Percentiles rank a stretch among this genome's conserved stretches.
These are phyloP conservation scores for Stictonetta naevosa DNA, from an alignment of 2,113 vertebrate species.

Conservation along the genomic window DNA sequence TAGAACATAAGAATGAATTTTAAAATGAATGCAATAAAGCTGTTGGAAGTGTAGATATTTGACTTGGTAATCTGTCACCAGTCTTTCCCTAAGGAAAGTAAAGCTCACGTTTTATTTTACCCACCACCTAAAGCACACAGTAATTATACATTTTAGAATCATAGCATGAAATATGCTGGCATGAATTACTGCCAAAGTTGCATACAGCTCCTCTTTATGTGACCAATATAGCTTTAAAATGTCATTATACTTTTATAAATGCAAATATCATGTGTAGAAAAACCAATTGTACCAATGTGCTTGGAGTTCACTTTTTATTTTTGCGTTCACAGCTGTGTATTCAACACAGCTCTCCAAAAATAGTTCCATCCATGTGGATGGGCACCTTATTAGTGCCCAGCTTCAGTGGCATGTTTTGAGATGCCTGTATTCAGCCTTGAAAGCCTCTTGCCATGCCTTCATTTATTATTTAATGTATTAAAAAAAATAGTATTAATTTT, in stretches of 20 bases:
- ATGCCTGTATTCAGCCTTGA: background rate
- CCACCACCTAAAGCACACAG: background rate
- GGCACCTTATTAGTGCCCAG: background rate
- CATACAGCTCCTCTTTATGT: background rate
- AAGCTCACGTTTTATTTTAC: background rate
- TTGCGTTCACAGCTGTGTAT: background rate
- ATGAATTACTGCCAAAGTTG: background rate
- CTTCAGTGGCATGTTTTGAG: background rate
- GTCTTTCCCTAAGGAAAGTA: background rate
- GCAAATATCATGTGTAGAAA: background rate
- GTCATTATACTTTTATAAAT: background rate
- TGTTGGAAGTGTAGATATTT: accelerated
- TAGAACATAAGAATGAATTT: background rate
- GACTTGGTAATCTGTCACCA: background rate
- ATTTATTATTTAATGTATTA: background rate
- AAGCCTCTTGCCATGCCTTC: background rate
- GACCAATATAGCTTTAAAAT: background rate
- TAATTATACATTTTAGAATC: background rate
- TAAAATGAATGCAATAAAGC: background rate
- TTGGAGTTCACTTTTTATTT: background rate
- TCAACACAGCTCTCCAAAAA: background rate
- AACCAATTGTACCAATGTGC: background rate
- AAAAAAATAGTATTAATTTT: background rate
- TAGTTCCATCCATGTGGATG: background rate
- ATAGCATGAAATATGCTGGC: background rate